Base-by-base conservation (phyloP, 1,140 invertebrate species). In the Phortica variegata region DNA sequence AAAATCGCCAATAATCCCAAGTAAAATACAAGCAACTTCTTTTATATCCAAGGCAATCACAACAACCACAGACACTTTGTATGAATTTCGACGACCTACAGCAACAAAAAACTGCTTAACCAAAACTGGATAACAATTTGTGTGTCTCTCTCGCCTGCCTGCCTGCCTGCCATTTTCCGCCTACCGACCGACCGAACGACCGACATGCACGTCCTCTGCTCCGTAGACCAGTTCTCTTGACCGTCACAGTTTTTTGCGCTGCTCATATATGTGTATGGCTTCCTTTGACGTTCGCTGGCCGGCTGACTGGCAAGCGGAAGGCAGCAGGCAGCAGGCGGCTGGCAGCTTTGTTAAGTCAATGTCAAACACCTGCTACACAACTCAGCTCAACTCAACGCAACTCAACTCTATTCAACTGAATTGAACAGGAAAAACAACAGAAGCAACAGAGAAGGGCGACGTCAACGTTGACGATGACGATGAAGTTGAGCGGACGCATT, bases 221-320 rank as follows among this genome's bases (percentile, higher is more conserved):
- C 23, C 23, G 5, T 10, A 10, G 23, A 6, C 23, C 23, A 6
- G 5, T 26, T 26, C 10, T 26, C 10, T 26, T 5, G 5, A 6
- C 10, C 23, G 10, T 26, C 23, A 26, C 23, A 26, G n/a, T n/a
- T 26, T 26, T 26, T 26, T 26, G 10, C 23, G 10, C 10, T 26
- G 23, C 23, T 26, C 23, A 10, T 5, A 26, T 26, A 26, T 26
- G 23, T 26, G 23, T 68, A 68, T 63, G 63, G 63, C 63, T 68
- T 68, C 63, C 63, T 68, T 63, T 66, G 63, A 60, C 63, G n/a
- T n/a, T n/a, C n/a, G n/a, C n/a, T n/a, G n/a, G n/a, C n/a, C 68
- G 63, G 46, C 63, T 68, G 63, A 63, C 63, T 69, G 65, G 54
- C 61, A 55, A 61, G 55, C 53, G 49, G 53, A 32, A 45, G 36